Conservation (phyloP, 2,888 invertebrate genomes). For the Rugalucina vietnamica region DNA sequence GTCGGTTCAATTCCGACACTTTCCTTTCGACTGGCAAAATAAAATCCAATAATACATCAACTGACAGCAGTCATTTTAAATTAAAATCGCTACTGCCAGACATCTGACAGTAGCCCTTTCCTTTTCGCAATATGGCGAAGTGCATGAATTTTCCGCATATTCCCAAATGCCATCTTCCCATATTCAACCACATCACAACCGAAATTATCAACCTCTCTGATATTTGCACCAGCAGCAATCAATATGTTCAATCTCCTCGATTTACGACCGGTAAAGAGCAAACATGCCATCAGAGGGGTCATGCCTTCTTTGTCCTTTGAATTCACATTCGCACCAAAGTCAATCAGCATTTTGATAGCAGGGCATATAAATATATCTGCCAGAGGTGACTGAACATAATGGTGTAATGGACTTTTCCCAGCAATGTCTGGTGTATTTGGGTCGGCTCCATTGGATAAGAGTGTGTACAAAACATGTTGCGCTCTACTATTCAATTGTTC, state of each 20-base stretch:
- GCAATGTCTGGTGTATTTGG: conserved; percentile 22
- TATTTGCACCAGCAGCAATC: conserved; percentile 17
- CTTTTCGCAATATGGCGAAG: no score
- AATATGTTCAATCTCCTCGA: conserved; percentile 29
- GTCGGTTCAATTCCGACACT: no score
- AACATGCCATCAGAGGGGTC: conserved; percentile 29
- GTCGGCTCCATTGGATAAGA: conserved; percentile 6
- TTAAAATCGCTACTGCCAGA: no score
- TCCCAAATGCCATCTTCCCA: conserved; percentile 2
- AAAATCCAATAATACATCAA: no score
- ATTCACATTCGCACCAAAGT: conserved; percentile 29
- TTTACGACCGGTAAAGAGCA: background rate
- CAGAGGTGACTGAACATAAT: conserved; percentile 13
- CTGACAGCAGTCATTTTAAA: no score
- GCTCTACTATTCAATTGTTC: background rate
- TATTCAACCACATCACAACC: background rate
- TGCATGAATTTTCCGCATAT: background rate
- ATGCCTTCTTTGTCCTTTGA: conserved; percentile 18
- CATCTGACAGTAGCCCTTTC: no score
- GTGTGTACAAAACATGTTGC: background rate
- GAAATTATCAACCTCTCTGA: background rate
- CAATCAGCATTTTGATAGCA: conserved; percentile 22
- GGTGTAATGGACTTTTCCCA: conserved; percentile 19
- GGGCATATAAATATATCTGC: conserved; percentile 24
- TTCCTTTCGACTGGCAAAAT: no score